phyloP scores from a whole-genome alignment of 1,140 invertebrate species.

The Trachymyrmex septentrionalis region DNA sequence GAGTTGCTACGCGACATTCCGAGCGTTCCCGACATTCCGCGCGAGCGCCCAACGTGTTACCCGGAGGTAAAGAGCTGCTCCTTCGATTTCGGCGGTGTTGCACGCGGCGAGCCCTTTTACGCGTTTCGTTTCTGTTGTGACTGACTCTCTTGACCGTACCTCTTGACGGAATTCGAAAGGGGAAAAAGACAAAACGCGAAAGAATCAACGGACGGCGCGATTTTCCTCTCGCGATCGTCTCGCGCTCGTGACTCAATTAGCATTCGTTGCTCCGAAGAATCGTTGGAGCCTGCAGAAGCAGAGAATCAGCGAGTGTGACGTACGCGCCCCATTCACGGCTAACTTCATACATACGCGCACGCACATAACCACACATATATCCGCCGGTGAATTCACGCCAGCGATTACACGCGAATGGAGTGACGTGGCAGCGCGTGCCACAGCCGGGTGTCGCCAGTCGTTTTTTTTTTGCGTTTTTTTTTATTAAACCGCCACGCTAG shows the following conservation, averaged over 20 bases:
- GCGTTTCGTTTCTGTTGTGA: neutral
- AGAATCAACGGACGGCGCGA: neutral
- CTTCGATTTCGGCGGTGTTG: conserved; percentile 8
- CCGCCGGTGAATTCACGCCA: neutral
- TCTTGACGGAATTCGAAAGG: neutral
- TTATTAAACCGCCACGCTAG: neutral
- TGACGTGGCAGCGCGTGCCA: conserved; percentile 22
- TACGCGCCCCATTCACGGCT: neutral
- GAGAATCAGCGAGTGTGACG: neutral
- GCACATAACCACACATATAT: neutral
- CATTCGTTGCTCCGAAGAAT: neutral
- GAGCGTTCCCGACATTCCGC: conserved; percentile 26
- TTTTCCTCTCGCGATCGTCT: neutral
- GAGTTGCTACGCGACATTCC: conserved; percentile 40
- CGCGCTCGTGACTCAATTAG: neutral
- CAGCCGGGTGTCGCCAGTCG: neutral
- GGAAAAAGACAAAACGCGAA: neutral
- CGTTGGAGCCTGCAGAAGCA: neutral
- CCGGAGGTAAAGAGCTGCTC: neutral
- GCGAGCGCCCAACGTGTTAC: conserved; percentile 17
- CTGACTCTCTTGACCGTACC: neutral
- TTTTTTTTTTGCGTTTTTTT: neutral
- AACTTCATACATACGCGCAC: neutral
- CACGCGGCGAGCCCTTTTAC: too few species aligned
- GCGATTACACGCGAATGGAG: neutral